Base-by-base conservation (phyloP, 2,888 invertebrate genomes). In the Lasius fuliginosus region DNA sequence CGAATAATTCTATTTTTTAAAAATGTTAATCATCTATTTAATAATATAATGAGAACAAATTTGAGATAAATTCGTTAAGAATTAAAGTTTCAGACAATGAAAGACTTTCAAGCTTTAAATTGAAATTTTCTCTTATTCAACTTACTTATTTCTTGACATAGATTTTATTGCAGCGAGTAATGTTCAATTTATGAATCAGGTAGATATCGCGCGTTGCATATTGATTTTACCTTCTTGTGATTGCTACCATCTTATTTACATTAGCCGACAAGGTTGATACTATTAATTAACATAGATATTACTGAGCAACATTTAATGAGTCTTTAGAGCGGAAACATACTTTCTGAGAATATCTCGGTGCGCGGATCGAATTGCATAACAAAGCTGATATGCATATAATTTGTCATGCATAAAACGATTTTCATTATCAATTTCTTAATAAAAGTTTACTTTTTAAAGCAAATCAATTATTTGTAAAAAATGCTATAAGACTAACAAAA, bases 231-330 rank as follows among this genome's bases (percentile, higher is more conserved):
- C 84, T 73, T 46, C 11, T 30, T 60, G 62, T 36, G 4, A 84
- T 88, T 82, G 30, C 58, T 68, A 67, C 84, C 75, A 87, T 87
- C 82, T 74, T 86, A 86, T 88, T 88, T 87, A 87, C 83, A 84
- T 84, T 76, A 53, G 56, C 73, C 75, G 84, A 84, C 74, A 69
- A 60, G 49, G 71, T 68, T 36, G 79, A 82, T 73, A 79, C 62
- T 86, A 74, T 79, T 86, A 87, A 83, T 88, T 88, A 88, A 74
- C 81, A 60, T 46, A 36, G 85, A 36, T 36, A 67, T n/a, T 40
- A 62, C 42, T 33, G 36, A 83, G 77, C 33, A 58, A 74, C 68
- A 23, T 23, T 23, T 23, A 23, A 23, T 23, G 73, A 86, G 11
- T 42, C 27, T 53, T 42, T 58, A 56, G 15, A 82, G 67, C 65